phyloP scores from a whole-genome alignment of 2,888 invertebrate genomes.

The Zelleria hepariella region DNA sequence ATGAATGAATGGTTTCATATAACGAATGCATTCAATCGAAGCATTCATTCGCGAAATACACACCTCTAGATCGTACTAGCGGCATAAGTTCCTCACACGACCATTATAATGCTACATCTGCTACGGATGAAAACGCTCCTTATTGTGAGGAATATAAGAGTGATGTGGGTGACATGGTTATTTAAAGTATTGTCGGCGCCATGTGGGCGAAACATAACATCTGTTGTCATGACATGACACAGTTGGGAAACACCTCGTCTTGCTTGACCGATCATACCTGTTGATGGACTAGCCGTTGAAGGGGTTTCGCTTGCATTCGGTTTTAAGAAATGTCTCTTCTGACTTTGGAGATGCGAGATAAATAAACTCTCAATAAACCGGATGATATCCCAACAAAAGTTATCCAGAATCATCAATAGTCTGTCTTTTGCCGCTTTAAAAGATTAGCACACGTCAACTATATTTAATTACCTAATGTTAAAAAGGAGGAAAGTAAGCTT shows the following conservation, averaged over 20 bases:
- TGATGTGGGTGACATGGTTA: background rate
- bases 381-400: too few relatives aligned
- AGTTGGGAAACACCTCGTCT: conserved; percentile 21
- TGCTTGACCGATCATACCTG: conserved; percentile 21
- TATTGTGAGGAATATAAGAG: background rate
- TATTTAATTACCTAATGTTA: too few relatives aligned
- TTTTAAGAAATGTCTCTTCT: background rate
- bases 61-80: too few relatives aligned
- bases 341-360: background rate
- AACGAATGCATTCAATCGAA: too few relatives aligned
- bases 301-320: background rate
- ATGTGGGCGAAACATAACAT: conserved; percentile 54
- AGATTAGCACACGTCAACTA: too few relatives aligned
- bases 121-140: background rate
- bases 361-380: background rate
- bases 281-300: conserved; percentile 19
- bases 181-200: conserved; percentile 28
- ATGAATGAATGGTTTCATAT: too few relatives aligned
- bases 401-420: too few relatives aligned
- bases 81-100: background rate
- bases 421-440: too few relatives aligned
- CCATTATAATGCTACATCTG: background rate
- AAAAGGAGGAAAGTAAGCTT: too few relatives aligned
- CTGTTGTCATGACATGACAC: conserved; percentile 28
- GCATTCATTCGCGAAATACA: too few relatives aligned